phyloP scores from a whole-genome alignment of 2,113 vertebrate species.

The Notothenia rossii region DNA sequence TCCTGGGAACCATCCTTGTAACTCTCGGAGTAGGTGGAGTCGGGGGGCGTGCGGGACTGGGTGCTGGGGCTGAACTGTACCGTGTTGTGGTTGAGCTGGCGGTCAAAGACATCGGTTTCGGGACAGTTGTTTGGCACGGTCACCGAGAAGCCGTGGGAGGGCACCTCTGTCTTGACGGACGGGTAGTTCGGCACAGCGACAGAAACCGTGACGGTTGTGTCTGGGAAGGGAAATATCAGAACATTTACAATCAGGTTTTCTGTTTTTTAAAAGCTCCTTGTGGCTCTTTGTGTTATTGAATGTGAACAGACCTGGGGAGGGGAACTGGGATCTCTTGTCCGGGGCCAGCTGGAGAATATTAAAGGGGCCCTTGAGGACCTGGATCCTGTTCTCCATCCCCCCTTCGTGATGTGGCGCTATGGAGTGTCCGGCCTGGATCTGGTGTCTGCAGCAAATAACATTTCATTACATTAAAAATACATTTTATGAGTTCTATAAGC shows the following conservation, averaged over 20 bases:
- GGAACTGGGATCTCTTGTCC: slow-evolving; percentile 91
- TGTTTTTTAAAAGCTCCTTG: neutral
- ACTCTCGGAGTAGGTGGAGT: slow-evolving; percentile 95
- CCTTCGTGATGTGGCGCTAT: slow-evolving; percentile 83
- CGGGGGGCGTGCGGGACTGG: slow-evolving; percentile 91
- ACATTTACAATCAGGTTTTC: slow-evolving; percentile 4
- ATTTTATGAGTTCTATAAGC: no score
- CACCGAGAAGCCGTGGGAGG: slow-evolving; percentile 90
- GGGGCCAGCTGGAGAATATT: slow-evolving; percentile 91
- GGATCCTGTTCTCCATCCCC: slow-evolving; percentile 90
- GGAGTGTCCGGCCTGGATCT: slow-evolving; percentile 73
- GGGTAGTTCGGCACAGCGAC: slow-evolving; percentile 90
- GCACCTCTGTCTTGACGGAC: slow-evolving; percentile 92
- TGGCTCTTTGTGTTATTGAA: neutral
- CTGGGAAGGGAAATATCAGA: slow-evolving; percentile 50
- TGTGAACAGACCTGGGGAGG: slow-evolving; percentile 82
- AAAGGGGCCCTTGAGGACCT: slow-evolving; percentile 93
- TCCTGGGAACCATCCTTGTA: slow-evolving; percentile 95
- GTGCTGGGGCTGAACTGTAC: slow-evolving; percentile 90
- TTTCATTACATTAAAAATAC: no score
- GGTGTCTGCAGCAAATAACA: slow-evolving; percentile 81
- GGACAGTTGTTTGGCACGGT: slow-evolving; percentile 89
- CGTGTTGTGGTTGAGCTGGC: slow-evolving; percentile 84
- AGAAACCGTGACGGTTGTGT: slow-evolving; percentile 95
- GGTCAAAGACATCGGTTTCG: slow-evolving; percentile 88